phyloP scores from a whole-genome alignment of 2,113 vertebrate species.

The Chitala chitala region DNA sequence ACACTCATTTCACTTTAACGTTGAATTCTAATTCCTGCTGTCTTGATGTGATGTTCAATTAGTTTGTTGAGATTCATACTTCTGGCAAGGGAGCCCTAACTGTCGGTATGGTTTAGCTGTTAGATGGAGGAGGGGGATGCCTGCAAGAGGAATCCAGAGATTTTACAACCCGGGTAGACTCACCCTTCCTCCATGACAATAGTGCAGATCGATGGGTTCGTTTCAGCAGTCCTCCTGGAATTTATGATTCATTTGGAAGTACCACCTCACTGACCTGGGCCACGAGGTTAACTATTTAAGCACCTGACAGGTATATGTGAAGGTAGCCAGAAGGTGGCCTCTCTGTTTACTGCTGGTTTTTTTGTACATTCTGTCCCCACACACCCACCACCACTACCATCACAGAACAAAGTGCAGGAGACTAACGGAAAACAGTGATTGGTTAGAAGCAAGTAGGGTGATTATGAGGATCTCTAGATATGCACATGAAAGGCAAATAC shows the following conservation, averaged over 20 bases:
- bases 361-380: too few relatives aligned
- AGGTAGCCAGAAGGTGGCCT: too few relatives aligned
- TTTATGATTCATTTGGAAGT: background rate
- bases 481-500: too few relatives aligned
- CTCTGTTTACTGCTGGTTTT: too few relatives aligned
- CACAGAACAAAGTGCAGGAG: background rate
- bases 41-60: slow-evolving; percentile 17
- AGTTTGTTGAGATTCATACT: slow-evolving; percentile 7
- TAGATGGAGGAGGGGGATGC: background rate
- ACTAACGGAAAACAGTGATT: too few relatives aligned
- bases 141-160: background rate
- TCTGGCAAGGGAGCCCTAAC: slow-evolving; percentile 1
- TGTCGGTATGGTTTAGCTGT: background rate
- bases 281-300: background rate
- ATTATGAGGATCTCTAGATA: too few relatives aligned
- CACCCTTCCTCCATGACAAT: background rate
- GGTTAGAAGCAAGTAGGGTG: background rate
- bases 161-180: background rate
- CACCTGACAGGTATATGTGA: background rate
- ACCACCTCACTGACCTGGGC: background rate
- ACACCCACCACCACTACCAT: background rate
- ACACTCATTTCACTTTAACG: slow-evolving; percentile 16
- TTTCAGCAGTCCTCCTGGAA: background rate
- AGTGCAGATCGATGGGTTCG: background rate
- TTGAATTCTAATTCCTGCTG: slow-evolving; percentile 13